Conservation (phyloP, 2,797 vertebrate genomes). For the Avahi laniger region DNA sequence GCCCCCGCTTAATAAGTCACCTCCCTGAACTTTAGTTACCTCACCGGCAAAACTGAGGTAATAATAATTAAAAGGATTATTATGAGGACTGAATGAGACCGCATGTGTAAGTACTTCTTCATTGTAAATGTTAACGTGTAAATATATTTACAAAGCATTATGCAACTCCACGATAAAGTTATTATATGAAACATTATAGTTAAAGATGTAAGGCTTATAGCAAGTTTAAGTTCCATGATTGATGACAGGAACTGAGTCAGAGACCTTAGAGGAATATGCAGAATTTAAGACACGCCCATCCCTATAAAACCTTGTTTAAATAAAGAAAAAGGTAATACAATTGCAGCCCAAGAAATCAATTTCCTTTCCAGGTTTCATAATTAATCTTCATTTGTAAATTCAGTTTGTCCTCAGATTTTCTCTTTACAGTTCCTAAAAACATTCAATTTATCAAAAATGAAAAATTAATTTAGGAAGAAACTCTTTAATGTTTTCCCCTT, state of each 20-base stretch:
- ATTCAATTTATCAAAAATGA: constrained; percentile 52
- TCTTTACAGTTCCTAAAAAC: constrained; percentile 55
- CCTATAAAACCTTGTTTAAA: constrained; percentile 41
- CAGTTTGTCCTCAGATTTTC: constrained; percentile 32
- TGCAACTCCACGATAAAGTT: constrained; percentile 25
- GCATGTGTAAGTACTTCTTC: not conserved
- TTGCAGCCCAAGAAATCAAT: constrained; percentile 31
- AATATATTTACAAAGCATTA: not conserved
- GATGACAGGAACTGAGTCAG: constrained; percentile 25
- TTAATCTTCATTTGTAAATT: constrained; percentile 68
- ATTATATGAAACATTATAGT: constrained; percentile 16
- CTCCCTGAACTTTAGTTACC: not conserved
- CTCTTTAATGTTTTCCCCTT: constrained; percentile 33
- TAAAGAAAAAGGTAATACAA: constrained; percentile 23
- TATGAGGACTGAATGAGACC: not conserved
- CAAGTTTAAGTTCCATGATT: not conserved
- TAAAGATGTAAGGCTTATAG: not conserved
- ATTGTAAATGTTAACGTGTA: not conserved
- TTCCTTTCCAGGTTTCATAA: constrained; percentile 60
- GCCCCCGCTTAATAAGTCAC: not conserved
- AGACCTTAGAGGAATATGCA: not conserved
- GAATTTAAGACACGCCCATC: constrained; percentile 3
- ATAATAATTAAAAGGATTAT: not conserved
- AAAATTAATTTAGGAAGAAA: constrained; percentile 68
- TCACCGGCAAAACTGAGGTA: constrained; percentile 10